A percentile compares a stretch with the other conserved stretches of the same genome.
phyloP scores from a whole-genome alignment of 2,113 vertebrate genomes.

The Apaloderma vittatum region DNA sequence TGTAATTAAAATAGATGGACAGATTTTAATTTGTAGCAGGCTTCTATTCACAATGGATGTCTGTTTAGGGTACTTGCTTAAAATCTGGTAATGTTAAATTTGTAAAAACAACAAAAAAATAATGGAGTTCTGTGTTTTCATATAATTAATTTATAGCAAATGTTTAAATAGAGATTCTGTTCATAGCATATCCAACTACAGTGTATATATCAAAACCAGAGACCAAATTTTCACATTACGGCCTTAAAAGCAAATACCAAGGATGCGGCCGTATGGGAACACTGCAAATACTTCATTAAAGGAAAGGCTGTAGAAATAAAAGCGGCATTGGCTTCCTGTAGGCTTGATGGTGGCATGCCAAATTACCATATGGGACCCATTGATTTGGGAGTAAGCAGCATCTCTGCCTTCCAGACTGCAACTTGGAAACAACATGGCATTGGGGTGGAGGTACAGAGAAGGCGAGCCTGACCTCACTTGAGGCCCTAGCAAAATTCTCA shows the following conservation, averaged over 20 bases:
- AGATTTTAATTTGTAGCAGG: conserved; percentile 70
- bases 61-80: conserved; percentile 61
- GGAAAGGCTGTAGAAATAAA: conserved; percentile 9
- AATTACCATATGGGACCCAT: not conserved
- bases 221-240: conserved; percentile 28
- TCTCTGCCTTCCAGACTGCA: not conserved
- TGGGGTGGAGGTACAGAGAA: not conserved
- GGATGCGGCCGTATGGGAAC: conserved; percentile 47
- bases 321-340: not conserved
- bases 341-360: not conserved
- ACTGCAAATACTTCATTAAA: conserved; percentile 19
- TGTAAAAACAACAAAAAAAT: conserved; percentile 68
- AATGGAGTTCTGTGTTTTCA: conserved; percentile 60
- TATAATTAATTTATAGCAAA: conserved; percentile 73
- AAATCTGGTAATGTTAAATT: conserved; percentile 71
- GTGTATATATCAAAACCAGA: conserved; percentile 65
- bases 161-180: conserved; percentile 56
- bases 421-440: not conserved
- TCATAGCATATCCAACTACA: conserved; percentile 52
- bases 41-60: conserved; percentile 67
- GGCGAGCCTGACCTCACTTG: not conserved
- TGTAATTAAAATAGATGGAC: conserved; percentile 64
- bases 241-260: conserved; percentile 49
- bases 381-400: not conserved
- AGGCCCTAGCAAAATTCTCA: not conserved